Base-by-base conservation (phyloP, 1,140 invertebrate genomes). In the Heliconius eleuchia region DNA sequence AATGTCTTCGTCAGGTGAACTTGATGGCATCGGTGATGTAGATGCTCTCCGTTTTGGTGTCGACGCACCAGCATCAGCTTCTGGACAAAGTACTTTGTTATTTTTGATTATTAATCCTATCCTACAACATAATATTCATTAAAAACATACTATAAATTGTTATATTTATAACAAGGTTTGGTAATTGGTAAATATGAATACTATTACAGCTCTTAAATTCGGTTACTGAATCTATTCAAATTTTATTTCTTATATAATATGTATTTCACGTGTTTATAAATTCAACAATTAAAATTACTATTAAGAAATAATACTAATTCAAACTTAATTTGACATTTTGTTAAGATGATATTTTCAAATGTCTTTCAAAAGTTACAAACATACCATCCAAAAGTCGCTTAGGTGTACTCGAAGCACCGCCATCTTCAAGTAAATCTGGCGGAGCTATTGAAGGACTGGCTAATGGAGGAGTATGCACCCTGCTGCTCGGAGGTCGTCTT, bases 371-470 rank as follows among this genome's bases (percentile, higher is more conserved):
- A 50, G 2, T 52, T 27, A 18, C 4, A 30, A 66, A 81, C 88
- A 91, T 88, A 96, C 95, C 95, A 81, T 96, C 95, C 70, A 95
- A 91, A 76, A 96, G 94, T 82, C 97, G 95, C 85, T 97, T 97
- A 66, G 96, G 96, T 66, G 96, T 96, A 82, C 96, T 96, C n/a
- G 96, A 96, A 34, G 96, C 96, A 18, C 96, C 96, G 52, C 96
- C 95, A 86, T 96, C 96, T 84, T 96, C 96, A 85, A 96, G 88
- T 50, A 96, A 89, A 81, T 96, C 96, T 76, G 95, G 95, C n/a
- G 95, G 95, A 42, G 95, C 95, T 82, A 95, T 93, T 50, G 96
- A 95, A 6, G 96, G 96, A 82, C 96, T 96, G 30, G 96, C 95
- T 7, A 95, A 80, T 34, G 96, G 96, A 74, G 96, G 96, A 70